These are phyloP conservation scores for Chelon labrosus DNA, from an alignment of 2,797 vertebrate genomes.

Conservation along the genomic window DNA sequence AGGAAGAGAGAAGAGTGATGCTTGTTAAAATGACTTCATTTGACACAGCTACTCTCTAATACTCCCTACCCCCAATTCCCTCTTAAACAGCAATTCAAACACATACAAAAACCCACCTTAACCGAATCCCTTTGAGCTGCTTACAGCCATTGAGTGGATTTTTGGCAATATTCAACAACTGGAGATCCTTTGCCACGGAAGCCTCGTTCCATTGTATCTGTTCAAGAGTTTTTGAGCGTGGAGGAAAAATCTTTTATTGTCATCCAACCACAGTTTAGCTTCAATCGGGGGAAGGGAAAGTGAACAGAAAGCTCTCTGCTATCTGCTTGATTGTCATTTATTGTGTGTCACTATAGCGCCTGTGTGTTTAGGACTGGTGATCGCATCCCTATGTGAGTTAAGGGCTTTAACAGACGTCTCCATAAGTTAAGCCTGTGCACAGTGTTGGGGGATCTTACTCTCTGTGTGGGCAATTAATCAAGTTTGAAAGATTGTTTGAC, in stretches of 20 bases:
- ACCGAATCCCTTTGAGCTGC: constrained; percentile 19
- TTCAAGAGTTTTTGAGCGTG: background rate
- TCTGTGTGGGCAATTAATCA: background rate
- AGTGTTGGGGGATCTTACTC: background rate
- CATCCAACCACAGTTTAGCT: constrained; percentile 8
- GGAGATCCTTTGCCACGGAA: background rate
- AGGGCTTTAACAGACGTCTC: background rate
- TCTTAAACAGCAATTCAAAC: constrained; percentile 41
- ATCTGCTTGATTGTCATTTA: constrained; percentile 2
- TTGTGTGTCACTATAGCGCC: background rate
- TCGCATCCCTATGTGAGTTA: background rate
- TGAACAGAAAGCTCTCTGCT: background rate
- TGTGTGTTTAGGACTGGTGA: background rate
- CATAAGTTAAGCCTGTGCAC: background rate
- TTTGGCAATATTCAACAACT: constrained; percentile 45
- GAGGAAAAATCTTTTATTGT: constrained; percentile 14
- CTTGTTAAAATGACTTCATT: constrained; percentile 66
- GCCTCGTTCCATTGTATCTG: constrained; percentile 11
- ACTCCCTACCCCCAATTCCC: constrained; percentile 22
- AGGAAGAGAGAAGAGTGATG: constrained; percentile 47
- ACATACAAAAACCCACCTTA: constrained; percentile 17
- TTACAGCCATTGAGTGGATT: constrained; percentile 41
- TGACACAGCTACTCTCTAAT: constrained; percentile 62
- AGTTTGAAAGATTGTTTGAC: background rate
- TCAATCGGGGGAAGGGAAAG: constrained; percentile 23